A percentile compares a stretch with the other conserved stretches of the same genome.
Conservation (phyloP, 2,888 invertebrate species). For the Xylocampa areola region DNA sequence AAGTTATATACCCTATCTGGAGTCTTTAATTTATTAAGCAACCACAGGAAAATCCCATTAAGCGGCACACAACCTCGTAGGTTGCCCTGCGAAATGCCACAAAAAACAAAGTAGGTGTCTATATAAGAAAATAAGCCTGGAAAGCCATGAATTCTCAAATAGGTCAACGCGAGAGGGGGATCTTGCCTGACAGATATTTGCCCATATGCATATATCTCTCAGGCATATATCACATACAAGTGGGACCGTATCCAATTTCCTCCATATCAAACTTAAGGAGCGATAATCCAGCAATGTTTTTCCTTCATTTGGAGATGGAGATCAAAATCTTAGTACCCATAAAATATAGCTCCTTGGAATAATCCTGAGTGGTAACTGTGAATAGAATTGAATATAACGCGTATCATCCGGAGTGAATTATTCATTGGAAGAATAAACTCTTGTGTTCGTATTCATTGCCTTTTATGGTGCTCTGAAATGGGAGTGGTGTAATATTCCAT, state of each 20-base stretch:
- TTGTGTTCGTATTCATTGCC: conserved; percentile 47
- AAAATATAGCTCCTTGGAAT: conserved; percentile 45
- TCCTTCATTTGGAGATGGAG: conserved; percentile 37
- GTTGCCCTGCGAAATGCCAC: too few relatives aligned
- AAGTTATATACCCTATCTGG: too few relatives aligned
- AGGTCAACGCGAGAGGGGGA: too few relatives aligned
- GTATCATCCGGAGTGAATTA: conserved; percentile 50
- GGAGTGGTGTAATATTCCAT: conserved; percentile 13
- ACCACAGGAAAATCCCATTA: too few relatives aligned
- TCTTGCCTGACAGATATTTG: too few relatives aligned
- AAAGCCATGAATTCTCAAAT: too few relatives aligned
- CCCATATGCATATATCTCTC: background rate
- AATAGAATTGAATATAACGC: conserved; percentile 53
- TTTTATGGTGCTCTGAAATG: conserved; percentile 49
- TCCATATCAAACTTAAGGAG: conserved; percentile 36
- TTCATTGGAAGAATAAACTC: conserved; percentile 50
- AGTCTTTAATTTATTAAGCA: too few relatives aligned
- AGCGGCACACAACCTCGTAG: too few relatives aligned
- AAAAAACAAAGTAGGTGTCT: too few relatives aligned
- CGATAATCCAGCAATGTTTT: conserved; percentile 44
- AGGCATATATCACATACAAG: conserved; percentile 29
- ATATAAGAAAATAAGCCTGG: too few relatives aligned
- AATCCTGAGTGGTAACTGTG: conserved; percentile 42
- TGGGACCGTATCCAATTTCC: conserved; percentile 31
- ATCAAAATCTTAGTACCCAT: conserved; percentile 47